Evolutionary conservation across 2,888 invertebrate species (phyloP).

Genomic region (Callinectes sapidus): DNA sequence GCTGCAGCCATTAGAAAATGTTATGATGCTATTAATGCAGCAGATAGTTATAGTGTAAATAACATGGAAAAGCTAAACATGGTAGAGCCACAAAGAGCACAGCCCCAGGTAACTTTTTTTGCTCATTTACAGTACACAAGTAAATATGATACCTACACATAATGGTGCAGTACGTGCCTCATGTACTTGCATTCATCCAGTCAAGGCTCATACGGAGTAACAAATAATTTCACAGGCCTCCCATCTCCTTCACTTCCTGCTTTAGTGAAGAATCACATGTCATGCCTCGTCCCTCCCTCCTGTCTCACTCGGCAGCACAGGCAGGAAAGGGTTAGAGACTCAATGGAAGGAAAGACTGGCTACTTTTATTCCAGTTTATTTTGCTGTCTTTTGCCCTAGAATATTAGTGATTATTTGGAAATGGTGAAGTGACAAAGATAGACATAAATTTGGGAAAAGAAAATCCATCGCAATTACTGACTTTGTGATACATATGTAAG

Average conservation of each 20-base stretch:
- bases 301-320: neutral
- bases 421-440: neutral
- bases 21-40: neutral
- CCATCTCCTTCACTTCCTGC: slow-evolving; percentile 2
- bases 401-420: neutral
- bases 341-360: neutral
- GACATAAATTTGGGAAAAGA: neutral
- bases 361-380: neutral
- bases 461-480: neutral
- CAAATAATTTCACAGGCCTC: neutral
- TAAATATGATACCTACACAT: neutral
- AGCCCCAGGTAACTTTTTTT: neutral
- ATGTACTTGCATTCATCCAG: slow-evolving; percentile 21
- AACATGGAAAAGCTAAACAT: neutral
- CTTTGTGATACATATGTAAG: neutral
- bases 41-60: neutral
- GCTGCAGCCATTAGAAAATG: neutral
- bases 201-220: neutral
- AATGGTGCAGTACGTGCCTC: neutral
- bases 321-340: neutral
- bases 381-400: neutral
- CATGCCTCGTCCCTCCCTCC: neutral
- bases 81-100: slow-evolving; percentile 18
- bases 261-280: neutral
- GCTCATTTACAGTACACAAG: neutral